A percentile compares a stretch with the other conserved stretches of the same genome.
Evolutionary conservation across 2,797 vertebrate species (phyloP).

Genomic region (Anguilla obscura): DNA sequence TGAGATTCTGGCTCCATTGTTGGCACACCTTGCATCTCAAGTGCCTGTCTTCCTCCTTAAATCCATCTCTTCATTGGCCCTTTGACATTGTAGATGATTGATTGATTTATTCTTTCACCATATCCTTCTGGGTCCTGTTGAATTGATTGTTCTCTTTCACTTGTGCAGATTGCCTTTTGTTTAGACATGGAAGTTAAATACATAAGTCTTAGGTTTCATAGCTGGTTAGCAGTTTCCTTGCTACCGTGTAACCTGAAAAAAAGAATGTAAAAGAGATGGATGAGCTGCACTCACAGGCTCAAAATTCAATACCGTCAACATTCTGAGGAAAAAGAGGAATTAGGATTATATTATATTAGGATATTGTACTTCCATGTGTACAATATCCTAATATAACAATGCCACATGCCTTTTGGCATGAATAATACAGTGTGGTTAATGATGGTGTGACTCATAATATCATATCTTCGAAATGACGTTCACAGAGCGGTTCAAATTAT

Average conservation of each 20-base stretch:
- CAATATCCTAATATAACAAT: background rate
- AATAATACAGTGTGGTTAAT: background rate
- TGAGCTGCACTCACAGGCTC: constrained; percentile 15
- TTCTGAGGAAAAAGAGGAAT: background rate
- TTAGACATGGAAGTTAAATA: constrained; percentile 48
- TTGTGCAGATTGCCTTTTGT: constrained; percentile 60
- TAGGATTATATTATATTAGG: no score
- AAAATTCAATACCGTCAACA: background rate
- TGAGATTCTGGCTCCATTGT: background rate
- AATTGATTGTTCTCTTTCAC: constrained; percentile 32
- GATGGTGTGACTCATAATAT: background rate
- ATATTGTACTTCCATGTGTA: background rate
- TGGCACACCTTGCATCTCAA: background rate
- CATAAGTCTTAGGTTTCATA: constrained; percentile 19
- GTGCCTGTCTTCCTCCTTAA: background rate
- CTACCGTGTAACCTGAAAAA: constrained; percentile 91
- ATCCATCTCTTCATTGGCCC: background rate
- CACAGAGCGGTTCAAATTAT: background rate
- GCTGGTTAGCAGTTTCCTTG: constrained; percentile 63
- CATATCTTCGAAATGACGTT: background rate
- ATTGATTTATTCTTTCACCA: constrained; percentile 41
- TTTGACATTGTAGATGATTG: constrained; percentile 57
- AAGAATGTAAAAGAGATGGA: constrained; percentile 49
- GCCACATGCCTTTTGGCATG: background rate
- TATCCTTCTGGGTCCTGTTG: constrained; percentile 4